Evolutionary conservation across 2,113 vertebrate genomes (phyloP).

Genomic region (Anthoscopus minutus): DNA sequence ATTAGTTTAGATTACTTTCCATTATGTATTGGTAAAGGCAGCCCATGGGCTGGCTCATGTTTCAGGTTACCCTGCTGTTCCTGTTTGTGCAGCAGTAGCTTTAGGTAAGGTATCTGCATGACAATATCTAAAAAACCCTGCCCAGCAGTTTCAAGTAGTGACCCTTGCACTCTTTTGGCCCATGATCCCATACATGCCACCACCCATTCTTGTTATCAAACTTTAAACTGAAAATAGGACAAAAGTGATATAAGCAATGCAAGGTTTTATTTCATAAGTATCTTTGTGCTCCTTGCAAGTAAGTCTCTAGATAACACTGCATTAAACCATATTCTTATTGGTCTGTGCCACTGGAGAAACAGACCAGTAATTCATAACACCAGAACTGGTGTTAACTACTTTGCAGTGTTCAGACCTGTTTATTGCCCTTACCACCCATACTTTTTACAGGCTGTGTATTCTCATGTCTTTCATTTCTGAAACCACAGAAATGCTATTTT

Average conservation of each 20-base stretch:
- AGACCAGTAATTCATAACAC: not conserved
- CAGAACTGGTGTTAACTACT: not conserved
- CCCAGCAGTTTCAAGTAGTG: not conserved
- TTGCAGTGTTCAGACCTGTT: not conserved
- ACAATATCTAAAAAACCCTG: not conserved
- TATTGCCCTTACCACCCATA: not conserved
- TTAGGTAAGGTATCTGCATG: not conserved
- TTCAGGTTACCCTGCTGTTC: not conserved
- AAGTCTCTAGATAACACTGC: not conserved
- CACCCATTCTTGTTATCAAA: not conserved
- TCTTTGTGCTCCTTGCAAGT: not conserved
- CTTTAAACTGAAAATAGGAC: slow-evolving; percentile 1
- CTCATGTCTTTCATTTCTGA: not conserved
- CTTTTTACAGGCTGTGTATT: not conserved
- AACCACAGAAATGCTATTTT: not conserved
- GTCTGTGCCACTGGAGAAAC: not conserved
- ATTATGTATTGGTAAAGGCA: slow-evolving; percentile 20
- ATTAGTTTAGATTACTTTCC: slow-evolving; percentile 45
- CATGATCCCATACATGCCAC: not conserved
- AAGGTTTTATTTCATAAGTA: not conserved
- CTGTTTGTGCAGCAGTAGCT: not conserved
- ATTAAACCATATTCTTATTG: not conserved
- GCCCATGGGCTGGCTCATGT: not conserved
- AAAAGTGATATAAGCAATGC: not conserved
- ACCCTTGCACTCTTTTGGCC: not conserved